Evolutionary conservation across 1,140 invertebrate species (phyloP), one percentile per base, ranked within the genome.

Genomic region (Scaptomyza graminum): DNA sequence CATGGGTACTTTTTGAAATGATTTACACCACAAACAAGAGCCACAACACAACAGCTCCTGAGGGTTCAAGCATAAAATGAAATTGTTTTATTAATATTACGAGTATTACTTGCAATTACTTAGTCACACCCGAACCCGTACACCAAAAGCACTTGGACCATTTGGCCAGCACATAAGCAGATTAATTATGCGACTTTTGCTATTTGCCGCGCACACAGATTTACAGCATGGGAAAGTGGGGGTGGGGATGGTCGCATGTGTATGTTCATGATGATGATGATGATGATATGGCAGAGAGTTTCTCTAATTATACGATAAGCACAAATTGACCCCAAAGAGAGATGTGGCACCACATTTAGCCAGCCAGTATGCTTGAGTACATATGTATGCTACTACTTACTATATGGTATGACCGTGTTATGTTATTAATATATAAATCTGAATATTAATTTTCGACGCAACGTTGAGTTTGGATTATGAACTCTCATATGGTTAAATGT

Each of bases 401-500:
- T 5, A 13, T 49, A 50, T 50, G 15, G 25, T 28, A 15, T 34
- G 50, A 28, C 31, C 66, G 47, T 71, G 49, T 71, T 76, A 85
- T 84, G 76, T 76, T 84, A 84, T 84, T 84, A 85, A 85, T 85
- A 85, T 81, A 84, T 84, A 85, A 84, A 84, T 84, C 81, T 80
- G 81, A 85, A 84, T 84, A 84, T 84, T 84, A 84, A 84, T 84
- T 85, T 34, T 70, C 55, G 64, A 47, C 60, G 16, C 50, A 34
- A 25, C 22, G 15, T 34, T 11, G 43, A 28, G 41, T 64, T 74
- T 73, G 80, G 80, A 84, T 80, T 84, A 84, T 84, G 81, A 84
- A 84, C 67, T 75, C 72, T 52, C 41, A 34, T 31, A 16, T 49
- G 56, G n/a, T 47, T 31, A 41, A 39, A 47, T 44, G 54, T 55